Conservation (phyloP, 1,140 invertebrate species). For the Pissodes strobi region DNA sequence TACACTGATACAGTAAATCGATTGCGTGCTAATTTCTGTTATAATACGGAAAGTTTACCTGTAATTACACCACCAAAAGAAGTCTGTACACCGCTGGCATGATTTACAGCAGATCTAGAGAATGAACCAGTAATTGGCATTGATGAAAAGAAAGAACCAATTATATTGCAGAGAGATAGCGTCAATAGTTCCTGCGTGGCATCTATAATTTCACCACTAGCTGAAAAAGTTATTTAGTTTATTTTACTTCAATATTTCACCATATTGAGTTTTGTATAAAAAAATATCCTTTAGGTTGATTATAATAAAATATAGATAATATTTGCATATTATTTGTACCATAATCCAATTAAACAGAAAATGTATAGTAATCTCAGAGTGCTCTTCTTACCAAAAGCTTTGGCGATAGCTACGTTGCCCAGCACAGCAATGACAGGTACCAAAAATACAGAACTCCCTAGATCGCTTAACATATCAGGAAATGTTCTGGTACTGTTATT, state of each 20-base stretch:
- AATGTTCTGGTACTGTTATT: constrained; percentile 58
- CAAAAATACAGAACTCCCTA: constrained; percentile 75
- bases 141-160: constrained; percentile 87
- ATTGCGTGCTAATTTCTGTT: neutral
- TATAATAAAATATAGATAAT: no score
- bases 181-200: constrained; percentile 85
- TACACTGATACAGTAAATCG: neutral
- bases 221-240: constrained; percentile 56
- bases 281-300: no score
- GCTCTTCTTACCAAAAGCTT: constrained; percentile 74
- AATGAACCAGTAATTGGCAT: constrained; percentile 93
- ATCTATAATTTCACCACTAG: constrained; percentile 75
- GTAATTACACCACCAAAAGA: constrained; percentile 87
- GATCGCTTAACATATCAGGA: constrained; percentile 61
- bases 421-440: constrained; percentile 82
- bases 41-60: no score
- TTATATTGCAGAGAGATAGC: constrained; percentile 82
- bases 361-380: no score
- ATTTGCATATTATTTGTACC: no score
- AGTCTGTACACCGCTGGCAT: constrained; percentile 89
- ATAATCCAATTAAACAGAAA: no score
- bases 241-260: no score
- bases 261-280: no score
- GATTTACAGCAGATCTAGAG: constrained; percentile 90
- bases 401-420: constrained; percentile 85